phyloP scores from a whole-genome alignment of 53 echinoderm and acorn worm species.

The Luidia sarsii region DNA sequence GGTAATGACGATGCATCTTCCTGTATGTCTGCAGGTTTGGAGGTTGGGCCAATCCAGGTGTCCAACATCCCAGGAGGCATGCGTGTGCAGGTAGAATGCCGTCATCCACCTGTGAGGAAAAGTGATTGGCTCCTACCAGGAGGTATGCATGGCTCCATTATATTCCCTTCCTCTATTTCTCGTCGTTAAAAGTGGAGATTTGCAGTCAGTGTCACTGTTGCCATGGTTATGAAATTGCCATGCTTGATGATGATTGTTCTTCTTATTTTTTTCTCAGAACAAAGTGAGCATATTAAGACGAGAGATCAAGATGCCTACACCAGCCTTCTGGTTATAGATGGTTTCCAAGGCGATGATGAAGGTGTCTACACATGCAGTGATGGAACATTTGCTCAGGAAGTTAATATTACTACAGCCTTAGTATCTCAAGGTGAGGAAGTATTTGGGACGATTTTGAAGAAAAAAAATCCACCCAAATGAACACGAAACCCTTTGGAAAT shows the following conservation, averaged over 20 bases:
- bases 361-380: neutral
- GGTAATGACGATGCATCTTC: too few species aligned
- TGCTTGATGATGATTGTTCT: neutral
- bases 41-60: neutral
- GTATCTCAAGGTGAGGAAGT: neutral
- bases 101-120: neutral
- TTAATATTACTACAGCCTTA: neutral
- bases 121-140: neutral
- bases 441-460: too few species aligned
- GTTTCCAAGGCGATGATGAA: neutral
- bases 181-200: too few species aligned
- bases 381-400: neutral
- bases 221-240: too few species aligned
- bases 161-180: too few species aligned
- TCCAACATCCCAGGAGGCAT: neutral
- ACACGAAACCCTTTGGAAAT: too few species aligned
- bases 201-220: too few species aligned
- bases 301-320: neutral
- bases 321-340: neutral
- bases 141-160: too few species aligned
- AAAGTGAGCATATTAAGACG: neutral
- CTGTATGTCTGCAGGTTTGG: constrained; percentile 3
- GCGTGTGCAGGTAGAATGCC: neutral
- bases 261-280: neutral
- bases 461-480: too few species aligned